Evolutionary conservation across 2,888 invertebrate species (phyloP).

Genomic region (Eupithecia centaureata): DNA sequence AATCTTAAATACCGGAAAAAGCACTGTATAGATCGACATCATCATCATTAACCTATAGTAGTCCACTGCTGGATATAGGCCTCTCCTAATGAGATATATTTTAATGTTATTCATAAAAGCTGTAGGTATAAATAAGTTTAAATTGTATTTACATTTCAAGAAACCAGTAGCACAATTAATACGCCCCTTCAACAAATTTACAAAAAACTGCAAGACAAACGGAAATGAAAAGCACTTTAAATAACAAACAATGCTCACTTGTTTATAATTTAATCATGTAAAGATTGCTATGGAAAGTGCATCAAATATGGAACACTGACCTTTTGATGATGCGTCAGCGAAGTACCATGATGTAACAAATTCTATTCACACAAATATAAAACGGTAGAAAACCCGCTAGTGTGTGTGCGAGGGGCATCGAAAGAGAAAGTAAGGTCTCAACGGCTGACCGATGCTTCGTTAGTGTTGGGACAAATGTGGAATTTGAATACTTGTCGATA

Average conservation of each 20-base stretch:
- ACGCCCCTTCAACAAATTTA: neutral
- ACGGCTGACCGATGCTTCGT: constrained; percentile 58
- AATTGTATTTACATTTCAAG: neutral
- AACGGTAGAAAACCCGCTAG: constrained; percentile 40
- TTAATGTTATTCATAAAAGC: too few species aligned
- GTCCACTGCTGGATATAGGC: too few species aligned
- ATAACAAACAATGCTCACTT: constrained; percentile 10
- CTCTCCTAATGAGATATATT: too few species aligned
- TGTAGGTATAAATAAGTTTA: too few species aligned
- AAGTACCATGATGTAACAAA: constrained; percentile 69
- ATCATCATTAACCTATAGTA: too few species aligned
- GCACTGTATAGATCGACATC: neutral
- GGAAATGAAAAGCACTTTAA: constrained; percentile 10
- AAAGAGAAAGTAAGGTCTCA: constrained; percentile 79
- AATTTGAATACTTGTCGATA: constrained; percentile 31
- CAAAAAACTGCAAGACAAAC: neutral
- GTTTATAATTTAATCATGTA: constrained; percentile 30
- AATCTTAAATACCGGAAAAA: neutral
- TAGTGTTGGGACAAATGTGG: constrained; percentile 47
- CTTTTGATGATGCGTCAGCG: constrained; percentile 80
- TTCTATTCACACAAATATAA: constrained; percentile 54
- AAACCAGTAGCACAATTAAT: neutral
- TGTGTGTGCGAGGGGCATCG: constrained; percentile 63
- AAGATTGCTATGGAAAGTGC: constrained; percentile 73
- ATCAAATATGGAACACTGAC: constrained; percentile 75